Percentiles rank a stretch among this genome's conserved stretches.
These are phyloP conservation scores for Pelochelys cantorii DNA, from an alignment of 2,797 vertebrate species.

Conservation along the genomic window DNA sequence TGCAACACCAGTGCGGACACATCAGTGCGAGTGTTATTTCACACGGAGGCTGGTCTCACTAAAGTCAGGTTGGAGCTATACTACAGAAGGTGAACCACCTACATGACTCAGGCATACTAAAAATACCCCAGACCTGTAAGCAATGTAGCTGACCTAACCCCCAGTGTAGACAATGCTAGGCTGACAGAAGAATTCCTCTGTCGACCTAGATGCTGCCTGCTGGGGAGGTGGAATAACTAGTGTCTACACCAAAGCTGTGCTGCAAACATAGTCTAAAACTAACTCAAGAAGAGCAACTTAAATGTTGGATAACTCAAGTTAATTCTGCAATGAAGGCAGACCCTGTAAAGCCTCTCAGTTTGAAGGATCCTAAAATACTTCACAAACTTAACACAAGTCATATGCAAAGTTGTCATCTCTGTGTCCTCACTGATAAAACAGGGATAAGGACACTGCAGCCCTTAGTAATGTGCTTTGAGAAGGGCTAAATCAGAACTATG, in stretches of 20 bases:
- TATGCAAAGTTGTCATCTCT: background rate
- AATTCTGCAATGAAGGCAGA: background rate
- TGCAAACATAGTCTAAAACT: background rate
- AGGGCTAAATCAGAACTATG: background rate
- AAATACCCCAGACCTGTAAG: background rate
- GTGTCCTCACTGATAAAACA: background rate
- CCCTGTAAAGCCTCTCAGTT: background rate
- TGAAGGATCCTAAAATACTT: background rate
- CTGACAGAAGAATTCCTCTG: background rate
- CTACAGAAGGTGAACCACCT: background rate
- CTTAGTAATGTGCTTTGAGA: background rate
- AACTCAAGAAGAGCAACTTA: background rate
- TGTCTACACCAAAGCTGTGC: background rate
- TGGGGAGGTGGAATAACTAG: background rate
- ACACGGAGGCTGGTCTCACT: background rate
- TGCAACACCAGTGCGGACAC: background rate
- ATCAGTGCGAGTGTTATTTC: background rate
- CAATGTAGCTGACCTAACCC: background rate
- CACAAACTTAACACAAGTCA: background rate
- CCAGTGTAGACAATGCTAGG: background rate
- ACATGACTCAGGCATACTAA: background rate
- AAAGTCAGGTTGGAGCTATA: background rate
- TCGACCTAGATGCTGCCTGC: background rate
- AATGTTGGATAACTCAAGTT: background rate
- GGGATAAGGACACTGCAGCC: background rate